These are phyloP conservation scores for Apistogramma diplotaenia DNA, from an alignment of 2,113 vertebrate species.

Conservation along the genomic window DNA sequence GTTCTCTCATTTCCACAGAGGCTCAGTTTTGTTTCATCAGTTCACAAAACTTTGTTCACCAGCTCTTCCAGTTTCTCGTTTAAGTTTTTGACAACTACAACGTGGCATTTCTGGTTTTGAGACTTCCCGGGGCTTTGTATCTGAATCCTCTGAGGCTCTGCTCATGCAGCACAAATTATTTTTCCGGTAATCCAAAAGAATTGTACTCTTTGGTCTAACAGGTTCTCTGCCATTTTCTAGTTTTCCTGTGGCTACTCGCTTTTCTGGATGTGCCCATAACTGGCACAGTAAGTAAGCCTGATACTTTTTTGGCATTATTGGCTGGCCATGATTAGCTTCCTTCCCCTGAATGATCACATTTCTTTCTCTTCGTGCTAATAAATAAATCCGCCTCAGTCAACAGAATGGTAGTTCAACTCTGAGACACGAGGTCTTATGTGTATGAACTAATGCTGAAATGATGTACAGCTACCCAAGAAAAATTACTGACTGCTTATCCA, in stretches of 20 bases:
- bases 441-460: too few species aligned
- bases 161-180: not conserved
- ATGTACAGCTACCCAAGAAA: not conserved
- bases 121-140: not conserved
- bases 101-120: not conserved
- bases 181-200: not conserved
- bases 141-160: not conserved
- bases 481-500: not conserved
- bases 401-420: not conserved
- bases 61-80: not conserved
- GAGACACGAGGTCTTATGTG: not conserved
- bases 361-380: accelerated
- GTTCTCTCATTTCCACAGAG: not conserved
- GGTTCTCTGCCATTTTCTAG: not conserved
- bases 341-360: not conserved
- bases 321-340: not conserved
- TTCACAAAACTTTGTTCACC: not conserved
- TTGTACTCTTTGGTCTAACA: not conserved
- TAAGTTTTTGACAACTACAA: not conserved
- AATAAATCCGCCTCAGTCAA: not conserved
- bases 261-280: not conserved
- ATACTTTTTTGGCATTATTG: not conserved
- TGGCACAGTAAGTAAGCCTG: not conserved
- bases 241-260: not conserved
- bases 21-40: not conserved